Percentiles rank a stretch among this genome's conserved stretches.
Evolutionary conservation across 2,797 vertebrate genomes (phyloP).

Genomic region (Diplodus puntazzo): DNA sequence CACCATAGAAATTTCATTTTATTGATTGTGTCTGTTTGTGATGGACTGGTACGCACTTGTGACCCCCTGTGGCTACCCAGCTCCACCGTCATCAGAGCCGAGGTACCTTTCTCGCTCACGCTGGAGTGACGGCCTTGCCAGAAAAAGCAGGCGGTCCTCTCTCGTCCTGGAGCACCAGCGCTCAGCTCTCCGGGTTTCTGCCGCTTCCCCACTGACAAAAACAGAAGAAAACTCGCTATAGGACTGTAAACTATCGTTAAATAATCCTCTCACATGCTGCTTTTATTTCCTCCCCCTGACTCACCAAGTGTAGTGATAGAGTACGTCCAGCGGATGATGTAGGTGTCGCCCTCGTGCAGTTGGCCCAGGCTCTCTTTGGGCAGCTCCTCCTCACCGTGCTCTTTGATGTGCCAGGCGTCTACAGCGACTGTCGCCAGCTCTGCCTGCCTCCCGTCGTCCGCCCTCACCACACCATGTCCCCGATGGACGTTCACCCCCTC

Average conservation of each 20-base stretch:
- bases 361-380: conserved; percentile 82
- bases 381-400: conserved; percentile 85
- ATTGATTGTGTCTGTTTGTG: neutral
- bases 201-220: conserved; percentile 83
- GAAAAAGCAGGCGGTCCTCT: conserved; percentile 87
- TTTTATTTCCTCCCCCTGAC: conserved; percentile 30
- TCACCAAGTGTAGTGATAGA: conserved; percentile 86
- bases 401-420: conserved; percentile 87
- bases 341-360: conserved; percentile 85
- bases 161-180: conserved; percentile 79
- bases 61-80: conserved; percentile 87
- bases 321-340: conserved; percentile 89
- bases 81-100: conserved; percentile 89
- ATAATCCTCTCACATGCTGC: neutral
- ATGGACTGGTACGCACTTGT: conserved; percentile 71
- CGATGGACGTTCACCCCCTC: conserved; percentile 87
- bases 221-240: conserved; percentile 2
- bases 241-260: neutral
- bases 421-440: conserved; percentile 83
- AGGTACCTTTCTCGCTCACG: conserved; percentile 87
- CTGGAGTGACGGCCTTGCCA: conserved; percentile 88
- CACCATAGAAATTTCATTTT: neutral
- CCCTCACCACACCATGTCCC: conserved; percentile 83
- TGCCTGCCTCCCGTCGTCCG: conserved; percentile 83
- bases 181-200: conserved; percentile 86